Evolutionary conservation across 1,140 invertebrate species (phyloP), one percentile per base, ranked within the genome.

Genomic region (Tribolium castaneum): DNA sequence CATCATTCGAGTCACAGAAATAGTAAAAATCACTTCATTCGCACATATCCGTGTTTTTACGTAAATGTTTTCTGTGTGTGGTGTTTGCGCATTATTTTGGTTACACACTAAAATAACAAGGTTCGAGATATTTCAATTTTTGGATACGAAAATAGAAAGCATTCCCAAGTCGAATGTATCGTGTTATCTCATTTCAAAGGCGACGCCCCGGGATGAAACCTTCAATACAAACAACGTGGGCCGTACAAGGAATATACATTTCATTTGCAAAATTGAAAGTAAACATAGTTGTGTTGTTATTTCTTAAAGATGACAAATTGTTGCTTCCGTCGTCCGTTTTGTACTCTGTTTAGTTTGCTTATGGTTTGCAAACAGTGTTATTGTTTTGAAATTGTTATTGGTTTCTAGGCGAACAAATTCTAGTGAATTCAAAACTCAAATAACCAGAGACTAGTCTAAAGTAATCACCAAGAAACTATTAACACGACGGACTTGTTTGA

Each of bases 261-360:
- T 80, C 78, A 80, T 80, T 76, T 80, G 78, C 75, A 76, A 80
- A 80, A 80, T 80, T 80, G 78, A 80, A 80, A 80, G 74, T 77
- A 80, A 80, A 80, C 78, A 80, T 49, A 35, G 59, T 66, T 66
- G 35, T 35, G 25, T 66, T 66, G 59, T 66, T 66, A 66, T 66
- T 66, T 66, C 59, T 66, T 66, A 66, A 66, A 66, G 59, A 66
- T 66, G 59, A 66, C 59, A 66, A 66, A 66, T 66, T 66, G 59
- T 66, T 35, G 59, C 59, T 66, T n/a, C 30, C 13, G 59, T 34
- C 59, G 30, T 35, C 30, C 59, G 39, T 45, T 45, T 9, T 45
- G 3, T 45, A 45, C 6, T 7, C 34, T 6, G 39, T 45, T 45
- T 45, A n/a, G 39, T n/a, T 45, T 45, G 39, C 9, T 45, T 45